A percentile compares a stretch with the other conserved stretches of the same genome.
These are phyloP conservation scores for Conus canariensis DNA, from an alignment of 2,888 invertebrate genomes.

Conservation along the genomic window DNA sequence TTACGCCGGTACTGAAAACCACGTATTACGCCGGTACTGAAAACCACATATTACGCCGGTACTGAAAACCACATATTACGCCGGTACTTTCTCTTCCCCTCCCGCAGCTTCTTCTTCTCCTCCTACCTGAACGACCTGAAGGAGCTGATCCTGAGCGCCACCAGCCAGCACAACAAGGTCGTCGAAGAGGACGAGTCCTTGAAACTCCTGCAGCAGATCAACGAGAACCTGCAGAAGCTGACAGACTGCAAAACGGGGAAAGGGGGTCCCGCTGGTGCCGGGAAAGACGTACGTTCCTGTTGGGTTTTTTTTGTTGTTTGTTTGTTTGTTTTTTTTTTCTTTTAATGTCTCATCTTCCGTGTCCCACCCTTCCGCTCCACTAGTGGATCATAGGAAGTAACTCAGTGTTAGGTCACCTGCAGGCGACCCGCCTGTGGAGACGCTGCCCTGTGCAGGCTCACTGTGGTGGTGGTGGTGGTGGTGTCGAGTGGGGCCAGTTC, in stretches of 20 bases:
- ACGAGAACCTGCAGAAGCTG: slow-evolving; percentile 32
- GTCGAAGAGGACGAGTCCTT: slow-evolving; percentile 17
- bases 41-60: too few relatives aligned
- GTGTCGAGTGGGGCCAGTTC: too few relatives aligned
- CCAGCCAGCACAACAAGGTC: background rate
- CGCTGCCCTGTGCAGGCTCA: too few relatives aligned
- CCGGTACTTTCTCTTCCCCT: background rate
- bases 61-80: background rate
- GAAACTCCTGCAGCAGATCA: slow-evolving; percentile 26
- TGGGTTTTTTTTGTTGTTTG: background rate
- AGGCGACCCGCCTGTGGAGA: too few relatives aligned
- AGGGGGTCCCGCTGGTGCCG: background rate
- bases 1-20: too few relatives aligned
- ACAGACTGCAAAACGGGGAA: background rate
- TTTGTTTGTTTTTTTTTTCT: background rate
- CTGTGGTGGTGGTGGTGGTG: too few relatives aligned
- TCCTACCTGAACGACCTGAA: slow-evolving; percentile 39
- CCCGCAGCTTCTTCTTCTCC: slow-evolving; percentile 26
- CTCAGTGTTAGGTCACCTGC: too few relatives aligned
- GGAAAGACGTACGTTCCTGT: background rate
- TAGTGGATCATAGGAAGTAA: too few relatives aligned
- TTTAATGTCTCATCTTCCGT: background rate
- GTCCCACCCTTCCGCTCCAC: too few relatives aligned
- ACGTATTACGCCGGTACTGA: too few relatives aligned
- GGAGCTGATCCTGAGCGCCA: slow-evolving; percentile 36